Evolutionary conservation across 2,888 invertebrate species (phyloP).

Genomic region (Leptopilina myrica): DNA sequence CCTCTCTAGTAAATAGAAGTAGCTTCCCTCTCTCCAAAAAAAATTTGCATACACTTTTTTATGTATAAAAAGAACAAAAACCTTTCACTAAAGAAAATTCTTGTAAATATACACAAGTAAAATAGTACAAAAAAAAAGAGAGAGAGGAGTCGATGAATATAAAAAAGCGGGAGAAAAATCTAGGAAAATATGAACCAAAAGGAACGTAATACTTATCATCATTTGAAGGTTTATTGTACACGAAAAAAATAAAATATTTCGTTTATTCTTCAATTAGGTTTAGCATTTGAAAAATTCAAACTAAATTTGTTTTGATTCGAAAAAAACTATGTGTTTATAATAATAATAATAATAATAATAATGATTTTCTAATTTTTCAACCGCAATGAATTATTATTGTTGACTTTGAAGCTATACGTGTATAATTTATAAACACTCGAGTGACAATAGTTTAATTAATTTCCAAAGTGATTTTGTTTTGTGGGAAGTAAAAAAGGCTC

Average conservation of each 20-base stretch:
- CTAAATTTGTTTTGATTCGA: no score
- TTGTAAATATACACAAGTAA: conserved; percentile 21
- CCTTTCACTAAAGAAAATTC: conserved; percentile 15
- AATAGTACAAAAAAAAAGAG: not conserved
- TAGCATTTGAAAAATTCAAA: no score
- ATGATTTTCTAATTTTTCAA: no score
- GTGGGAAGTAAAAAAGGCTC: not conserved
- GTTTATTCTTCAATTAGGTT: no score
- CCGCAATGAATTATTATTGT: no score
- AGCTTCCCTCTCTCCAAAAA: not conserved
- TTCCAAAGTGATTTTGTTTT: conserved; percentile 8
- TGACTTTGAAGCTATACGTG: no score
- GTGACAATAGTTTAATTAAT: conserved; percentile 7
- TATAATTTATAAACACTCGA: no score
- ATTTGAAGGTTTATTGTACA: not conserved
- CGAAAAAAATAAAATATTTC: no score
- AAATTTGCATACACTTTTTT: conserved; percentile 27
- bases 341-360: no score
- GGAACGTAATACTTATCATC: not conserved
- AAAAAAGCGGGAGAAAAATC: conserved; percentile 10
- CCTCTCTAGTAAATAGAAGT: not conserved
- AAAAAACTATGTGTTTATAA: no score
- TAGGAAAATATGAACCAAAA: not conserved
- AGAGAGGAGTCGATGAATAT: conserved; percentile 4
- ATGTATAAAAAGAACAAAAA: conserved; percentile 23